Conservation (phyloP, 2,888 invertebrate species). For the Theodoxus fluviatilis region DNA sequence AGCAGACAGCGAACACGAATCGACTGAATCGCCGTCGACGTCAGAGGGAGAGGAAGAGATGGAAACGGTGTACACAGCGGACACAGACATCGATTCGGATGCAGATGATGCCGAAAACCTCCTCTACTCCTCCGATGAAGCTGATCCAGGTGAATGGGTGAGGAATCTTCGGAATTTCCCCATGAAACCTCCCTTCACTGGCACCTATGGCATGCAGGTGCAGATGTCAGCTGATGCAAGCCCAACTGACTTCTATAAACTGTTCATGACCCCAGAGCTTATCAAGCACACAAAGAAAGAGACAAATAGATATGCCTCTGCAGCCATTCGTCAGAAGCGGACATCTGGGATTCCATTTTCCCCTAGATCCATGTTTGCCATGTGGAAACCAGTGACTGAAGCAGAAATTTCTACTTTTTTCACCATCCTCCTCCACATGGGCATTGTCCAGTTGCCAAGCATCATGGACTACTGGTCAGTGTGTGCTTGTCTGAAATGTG, state of each 20-base stretch:
- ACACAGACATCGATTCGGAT: no score
- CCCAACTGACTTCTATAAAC: neutral
- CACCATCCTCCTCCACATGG: conserved; percentile 18
- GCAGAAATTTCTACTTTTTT: neutral
- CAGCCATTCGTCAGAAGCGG: no score
- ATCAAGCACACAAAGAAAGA: neutral
- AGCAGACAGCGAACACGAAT: no score
- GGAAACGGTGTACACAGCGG: no score
- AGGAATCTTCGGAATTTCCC: no score
- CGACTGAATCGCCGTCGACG: no score
- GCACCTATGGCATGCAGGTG: neutral
- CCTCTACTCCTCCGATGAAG: no score
- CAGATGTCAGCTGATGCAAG: neutral
- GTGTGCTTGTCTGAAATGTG: neutral
- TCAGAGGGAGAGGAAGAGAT: no score
- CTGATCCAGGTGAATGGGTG: no score
- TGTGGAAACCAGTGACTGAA: neutral
- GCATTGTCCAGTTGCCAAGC: neutral
- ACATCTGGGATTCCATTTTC: neutral
- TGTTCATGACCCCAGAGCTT: neutral
- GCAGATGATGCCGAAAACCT: no score
- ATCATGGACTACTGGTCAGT: conserved; percentile 18
- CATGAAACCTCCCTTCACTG: neutral
- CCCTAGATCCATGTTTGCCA: neutral
- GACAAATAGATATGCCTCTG: conserved; percentile 8